phyloP scores from a whole-genome alignment of 2,797 vertebrate genomes.

The Pseudocheirus occidentalis region DNA sequence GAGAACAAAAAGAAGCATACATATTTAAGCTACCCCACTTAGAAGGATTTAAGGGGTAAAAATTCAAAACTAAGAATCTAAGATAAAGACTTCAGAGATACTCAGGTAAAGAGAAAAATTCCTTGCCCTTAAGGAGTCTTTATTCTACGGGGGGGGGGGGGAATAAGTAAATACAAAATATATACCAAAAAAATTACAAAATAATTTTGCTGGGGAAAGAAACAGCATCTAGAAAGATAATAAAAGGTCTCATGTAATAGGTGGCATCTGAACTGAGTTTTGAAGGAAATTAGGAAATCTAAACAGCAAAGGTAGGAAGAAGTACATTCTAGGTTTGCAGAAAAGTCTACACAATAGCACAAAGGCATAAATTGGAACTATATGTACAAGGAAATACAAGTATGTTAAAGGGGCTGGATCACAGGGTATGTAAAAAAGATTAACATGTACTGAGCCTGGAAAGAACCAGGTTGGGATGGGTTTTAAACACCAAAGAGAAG shows the following conservation, averaged over 20 bases:
- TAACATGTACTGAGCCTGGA: background rate
- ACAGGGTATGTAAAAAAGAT: background rate
- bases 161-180: background rate
- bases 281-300: background rate
- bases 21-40: background rate
- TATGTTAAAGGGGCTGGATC: background rate
- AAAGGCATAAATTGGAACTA: background rate
- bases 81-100: background rate
- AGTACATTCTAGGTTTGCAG: background rate
- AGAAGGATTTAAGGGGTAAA: background rate
- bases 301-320: background rate
- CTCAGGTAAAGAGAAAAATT: background rate
- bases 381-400: background rate
- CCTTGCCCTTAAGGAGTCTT: background rate
- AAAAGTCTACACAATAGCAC: background rate
- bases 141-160: no score
- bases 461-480: background rate
- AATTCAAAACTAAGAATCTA: background rate
- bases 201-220: background rate
- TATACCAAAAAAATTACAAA: background rate
- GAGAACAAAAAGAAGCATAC: background rate
- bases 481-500: background rate
- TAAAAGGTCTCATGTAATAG: background rate
- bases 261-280: background rate
- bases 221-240: background rate